Percentiles rank a stretch among this genome's conserved stretches.
phyloP scores from a whole-genome alignment of 2,113 vertebrate species.

The Carassius carassius region DNA sequence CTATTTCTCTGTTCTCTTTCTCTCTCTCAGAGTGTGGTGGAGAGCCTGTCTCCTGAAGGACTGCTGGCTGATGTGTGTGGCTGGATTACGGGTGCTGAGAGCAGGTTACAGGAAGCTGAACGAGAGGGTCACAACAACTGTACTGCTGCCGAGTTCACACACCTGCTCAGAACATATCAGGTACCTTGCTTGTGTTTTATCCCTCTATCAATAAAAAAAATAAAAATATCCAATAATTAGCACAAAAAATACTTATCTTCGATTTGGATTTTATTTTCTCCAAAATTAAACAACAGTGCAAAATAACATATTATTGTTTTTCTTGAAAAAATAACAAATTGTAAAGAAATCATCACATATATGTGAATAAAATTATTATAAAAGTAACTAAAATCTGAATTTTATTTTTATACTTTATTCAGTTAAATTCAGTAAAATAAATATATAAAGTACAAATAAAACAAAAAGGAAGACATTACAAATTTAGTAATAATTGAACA shows the following conservation, averaged over 20 bases:
- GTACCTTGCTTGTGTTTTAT: slow-evolving; percentile 64
- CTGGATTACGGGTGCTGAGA: slow-evolving; percentile 77
- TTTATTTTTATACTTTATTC: too few species aligned
- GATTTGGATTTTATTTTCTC: background rate
- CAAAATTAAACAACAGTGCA: background rate
- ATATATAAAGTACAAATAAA: background rate
- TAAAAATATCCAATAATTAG: background rate
- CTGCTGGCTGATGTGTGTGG: slow-evolving; percentile 80
- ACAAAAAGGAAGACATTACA: background rate
- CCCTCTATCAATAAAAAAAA: background rate
- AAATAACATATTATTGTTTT: slow-evolving; percentile 1
- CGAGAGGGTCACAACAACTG: slow-evolving; percentile 21
- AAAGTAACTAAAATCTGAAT: background rate
- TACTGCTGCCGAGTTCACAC: slow-evolving; percentile 63
- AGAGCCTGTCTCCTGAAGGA: slow-evolving; percentile 78
- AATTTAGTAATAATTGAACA: background rate
- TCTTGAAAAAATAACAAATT: background rate
- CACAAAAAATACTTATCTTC: background rate
- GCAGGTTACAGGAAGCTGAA: slow-evolving; percentile 54
- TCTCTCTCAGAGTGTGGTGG: slow-evolving; percentile 81
- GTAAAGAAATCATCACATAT: background rate
- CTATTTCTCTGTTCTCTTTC: background rate
- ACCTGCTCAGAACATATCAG: slow-evolving; percentile 79
- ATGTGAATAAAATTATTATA: background rate
- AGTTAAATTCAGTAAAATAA: background rate